These are phyloP conservation scores for Acheta domesticus DNA, from an alignment of 2,888 invertebrate genomes.

Conservation along the genomic window DNA sequence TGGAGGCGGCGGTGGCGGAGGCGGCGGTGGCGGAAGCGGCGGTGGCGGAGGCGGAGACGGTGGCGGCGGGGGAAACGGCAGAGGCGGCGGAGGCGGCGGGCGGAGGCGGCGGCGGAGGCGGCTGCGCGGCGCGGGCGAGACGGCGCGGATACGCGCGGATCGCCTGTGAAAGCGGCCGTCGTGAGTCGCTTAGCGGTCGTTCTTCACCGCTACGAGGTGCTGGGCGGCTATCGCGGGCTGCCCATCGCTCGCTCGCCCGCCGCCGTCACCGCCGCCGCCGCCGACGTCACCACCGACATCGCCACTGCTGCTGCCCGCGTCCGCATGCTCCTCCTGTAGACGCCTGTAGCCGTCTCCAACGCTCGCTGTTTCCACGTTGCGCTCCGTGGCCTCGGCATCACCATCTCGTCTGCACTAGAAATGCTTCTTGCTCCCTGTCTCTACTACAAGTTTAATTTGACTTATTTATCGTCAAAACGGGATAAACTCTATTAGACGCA, in stretches of 20 bases:
- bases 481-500: no score
- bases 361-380: not conserved
- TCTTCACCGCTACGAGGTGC: conserved; percentile 7
- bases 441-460: no score
- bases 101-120: not conserved
- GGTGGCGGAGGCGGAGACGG: not conserved
- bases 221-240: not conserved
- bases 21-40: not conserved
- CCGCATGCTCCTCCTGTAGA: not conserved
- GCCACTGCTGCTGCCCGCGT: not conserved
- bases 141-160: not conserved
- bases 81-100: no score
- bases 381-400: no score
- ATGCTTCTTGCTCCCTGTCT: no score
- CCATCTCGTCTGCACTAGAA: no score
- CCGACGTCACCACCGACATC: not conserved
- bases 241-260: not conserved
- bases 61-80: no score
- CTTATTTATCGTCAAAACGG: no score
- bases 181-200: conserved; percentile 1
- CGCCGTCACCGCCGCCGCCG: not conserved
- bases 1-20: no score
- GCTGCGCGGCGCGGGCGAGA: not conserved
- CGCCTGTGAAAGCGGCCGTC: not conserved
- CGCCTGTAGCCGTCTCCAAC: not conserved